These are phyloP conservation scores for Oncorhynchus keta DNA, from an alignment of 2,113 vertebrate species.

Conservation along the genomic window DNA sequence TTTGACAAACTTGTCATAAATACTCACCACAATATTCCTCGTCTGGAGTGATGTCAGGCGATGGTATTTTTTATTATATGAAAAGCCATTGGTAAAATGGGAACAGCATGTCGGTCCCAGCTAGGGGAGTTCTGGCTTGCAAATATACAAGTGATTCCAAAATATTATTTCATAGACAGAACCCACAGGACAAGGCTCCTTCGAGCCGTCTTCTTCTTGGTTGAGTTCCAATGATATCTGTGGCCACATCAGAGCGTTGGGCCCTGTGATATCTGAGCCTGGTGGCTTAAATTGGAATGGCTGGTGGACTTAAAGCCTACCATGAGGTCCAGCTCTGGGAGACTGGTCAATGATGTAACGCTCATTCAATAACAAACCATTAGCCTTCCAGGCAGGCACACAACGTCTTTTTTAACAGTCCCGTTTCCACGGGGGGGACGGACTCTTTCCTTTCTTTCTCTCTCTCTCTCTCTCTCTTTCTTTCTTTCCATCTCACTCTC, in stretches of 20 bases:
- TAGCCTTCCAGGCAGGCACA: not conserved
- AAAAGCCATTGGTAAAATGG: slow-evolving; percentile 37
- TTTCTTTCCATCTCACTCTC: not conserved
- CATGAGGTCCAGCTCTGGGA: slow-evolving; percentile 46
- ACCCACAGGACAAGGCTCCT: slow-evolving; percentile 60
- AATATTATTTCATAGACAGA: slow-evolving; percentile 59
- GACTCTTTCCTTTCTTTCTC: not conserved
- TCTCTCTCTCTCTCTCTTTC: not conserved
- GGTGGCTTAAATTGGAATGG: slow-evolving; percentile 50
- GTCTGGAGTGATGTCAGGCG: slow-evolving; percentile 14
- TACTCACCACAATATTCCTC: slow-evolving; percentile 2
- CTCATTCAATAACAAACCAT: slow-evolving; percentile 10
- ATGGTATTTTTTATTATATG: not conserved
- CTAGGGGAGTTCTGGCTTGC: slow-evolving; percentile 29
- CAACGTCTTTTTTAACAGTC: not conserved
- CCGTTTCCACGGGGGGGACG: too few relatives aligned
- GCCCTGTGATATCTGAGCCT: slow-evolving; percentile 65
- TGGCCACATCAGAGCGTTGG: slow-evolving; percentile 68
- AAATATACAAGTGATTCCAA: slow-evolving; percentile 54
- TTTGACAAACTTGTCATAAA: slow-evolving; percentile 47
- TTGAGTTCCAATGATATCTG: slow-evolving; percentile 53
- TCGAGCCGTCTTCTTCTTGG: not conserved
- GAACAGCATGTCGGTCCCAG: slow-evolving; percentile 47
- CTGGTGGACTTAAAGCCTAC: slow-evolving; percentile 46
- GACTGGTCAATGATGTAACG: slow-evolving; percentile 60